Conservation (phyloP, 30 jellyfish, hydroid and myxozoan genomes). For the Hydractinia echinata region DNA sequence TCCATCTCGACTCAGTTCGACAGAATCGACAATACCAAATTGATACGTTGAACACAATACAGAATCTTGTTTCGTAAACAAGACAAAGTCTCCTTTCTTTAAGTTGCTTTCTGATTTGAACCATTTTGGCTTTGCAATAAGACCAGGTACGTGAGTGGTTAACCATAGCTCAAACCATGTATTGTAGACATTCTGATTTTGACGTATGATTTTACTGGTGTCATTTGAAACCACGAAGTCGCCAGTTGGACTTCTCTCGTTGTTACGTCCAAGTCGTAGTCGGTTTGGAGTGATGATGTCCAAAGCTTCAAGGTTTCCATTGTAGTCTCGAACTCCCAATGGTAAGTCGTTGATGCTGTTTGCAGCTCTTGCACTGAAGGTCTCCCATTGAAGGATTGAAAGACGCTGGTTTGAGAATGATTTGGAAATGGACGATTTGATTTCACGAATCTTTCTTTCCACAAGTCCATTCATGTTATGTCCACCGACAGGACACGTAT, state of each 20-base stretch:
- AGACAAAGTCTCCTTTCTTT: neutral
- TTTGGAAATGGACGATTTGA: neutral
- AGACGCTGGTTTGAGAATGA: neutral
- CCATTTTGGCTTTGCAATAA: neutral
- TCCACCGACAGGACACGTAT: slow-evolving; percentile 21
- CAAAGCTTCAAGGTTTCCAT: slow-evolving; percentile 8
- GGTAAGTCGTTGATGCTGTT: neutral
- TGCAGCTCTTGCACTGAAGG: neutral
- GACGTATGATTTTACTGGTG: neutral
- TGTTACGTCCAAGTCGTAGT: slow-evolving; percentile 26
- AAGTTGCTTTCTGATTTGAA: neutral
- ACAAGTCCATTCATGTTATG: slow-evolving; percentile 22
- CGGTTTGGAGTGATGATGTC: slow-evolving; percentile 31
- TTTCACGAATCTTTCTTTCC: slow-evolving; percentile 29
- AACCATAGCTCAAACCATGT: slow-evolving; percentile 31
- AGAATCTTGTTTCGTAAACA: neutral
- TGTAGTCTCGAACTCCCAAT: neutral
- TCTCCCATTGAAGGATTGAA: slow-evolving; percentile 25
- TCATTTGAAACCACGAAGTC: neutral
- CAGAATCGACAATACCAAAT: neutral
- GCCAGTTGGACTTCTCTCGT: neutral
- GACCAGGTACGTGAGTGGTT: slow-evolving; percentile 7
- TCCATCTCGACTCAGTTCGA: neutral
- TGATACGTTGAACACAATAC: neutral
- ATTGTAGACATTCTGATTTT: neutral